Evolutionary conservation across 2,113 vertebrate genomes (phyloP), one percentile per base, ranked within the genome.

Genomic region (Hypomesus transpacificus): DNA sequence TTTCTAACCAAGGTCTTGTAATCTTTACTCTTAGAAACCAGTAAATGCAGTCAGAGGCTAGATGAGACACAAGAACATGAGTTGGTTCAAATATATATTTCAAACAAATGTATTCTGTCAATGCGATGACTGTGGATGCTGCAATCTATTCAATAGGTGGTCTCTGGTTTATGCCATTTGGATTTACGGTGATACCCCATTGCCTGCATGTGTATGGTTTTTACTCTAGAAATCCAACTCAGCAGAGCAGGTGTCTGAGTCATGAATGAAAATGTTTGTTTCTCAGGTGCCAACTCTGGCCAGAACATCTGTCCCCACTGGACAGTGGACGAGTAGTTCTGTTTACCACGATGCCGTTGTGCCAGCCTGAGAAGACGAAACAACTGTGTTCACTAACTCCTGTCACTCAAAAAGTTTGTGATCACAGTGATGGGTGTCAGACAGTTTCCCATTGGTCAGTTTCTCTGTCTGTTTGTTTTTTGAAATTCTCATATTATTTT

Each of bases 361-460:
- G 67, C 21, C 34, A 16, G 8, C 2, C 50, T 61, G 16, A 59
- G n/a, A 9, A 9, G 22, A 9, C 9, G 57, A 59, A 61, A 61
- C 11, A 0, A 62, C 14, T 66, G 72, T 26, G 16, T 68, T 59
- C 24, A 54, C 66, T 66, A 46, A 46, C 39, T 11, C 39, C 39
- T 46, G 8, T 7, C 39, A 11, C 39, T 46, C 7, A 46, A 46
- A 46, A 46, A 8, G 9, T 46, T 31, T n/a, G 69, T 21, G 58
- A 78, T 69, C 58, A 68, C 68, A 79, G 70, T 73, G 50, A 63
- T 50, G 63, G 68, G 21, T 69, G 46, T n/a, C 34, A 65, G 5
- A 60, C 72, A 76, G 67, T 58, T 73, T 80, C 73, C 75, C 65
- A 68, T 53, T 80, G 52, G 53, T 79, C 61, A 70, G 59, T 51